A percentile compares a stretch with the other conserved stretches of the same genome.
Evolutionary conservation across 2,888 invertebrate species (phyloP).

Genomic region (Yponomeuta plumbellus): DNA sequence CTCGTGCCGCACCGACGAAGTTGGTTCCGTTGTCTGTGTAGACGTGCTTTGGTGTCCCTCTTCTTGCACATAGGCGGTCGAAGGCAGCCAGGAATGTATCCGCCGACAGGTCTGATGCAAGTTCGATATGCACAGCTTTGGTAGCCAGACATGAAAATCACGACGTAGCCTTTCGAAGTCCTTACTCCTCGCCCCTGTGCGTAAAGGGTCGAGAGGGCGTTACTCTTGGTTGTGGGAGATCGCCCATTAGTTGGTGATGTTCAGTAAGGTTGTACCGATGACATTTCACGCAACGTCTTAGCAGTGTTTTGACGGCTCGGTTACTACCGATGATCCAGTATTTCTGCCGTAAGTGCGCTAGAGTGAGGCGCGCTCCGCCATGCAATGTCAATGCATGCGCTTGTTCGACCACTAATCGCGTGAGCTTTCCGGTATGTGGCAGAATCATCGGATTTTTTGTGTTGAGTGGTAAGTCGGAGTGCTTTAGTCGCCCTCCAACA

Average conservation of each 20-base stretch:
- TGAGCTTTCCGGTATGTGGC: too few species aligned
- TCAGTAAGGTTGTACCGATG: background rate
- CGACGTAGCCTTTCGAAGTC: too few species aligned
- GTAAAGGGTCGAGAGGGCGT: too few species aligned
- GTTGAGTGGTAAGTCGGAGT: too few species aligned
- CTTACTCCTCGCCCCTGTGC: too few species aligned
- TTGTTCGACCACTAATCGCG: too few species aligned
- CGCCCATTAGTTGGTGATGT: conserved; percentile 7
- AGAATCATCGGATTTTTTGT: too few species aligned
- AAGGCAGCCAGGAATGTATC: conserved; percentile 15
- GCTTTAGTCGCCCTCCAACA: too few species aligned
- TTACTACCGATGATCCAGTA: conserved; percentile 13
- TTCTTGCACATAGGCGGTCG: conserved; percentile 10
- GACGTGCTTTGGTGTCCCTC: conserved; percentile 4
- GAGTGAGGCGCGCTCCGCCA: too few species aligned
- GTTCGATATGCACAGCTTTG: conserved; percentile 16
- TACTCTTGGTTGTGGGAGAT: background rate
- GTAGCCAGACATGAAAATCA: conserved; percentile 13
- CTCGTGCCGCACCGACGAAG: conserved; percentile 25
- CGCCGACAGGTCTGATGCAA: conserved; percentile 12
- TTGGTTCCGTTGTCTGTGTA: conserved; percentile 23
- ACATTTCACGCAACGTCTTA: conserved; percentile 1
- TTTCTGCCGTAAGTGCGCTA: conserved; percentile 3
- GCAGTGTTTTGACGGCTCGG: background rate
- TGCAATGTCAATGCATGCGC: too few species aligned